Base-by-base conservation (phyloP, 1,140 invertebrate genomes). In the Danaus melanippus region DNA sequence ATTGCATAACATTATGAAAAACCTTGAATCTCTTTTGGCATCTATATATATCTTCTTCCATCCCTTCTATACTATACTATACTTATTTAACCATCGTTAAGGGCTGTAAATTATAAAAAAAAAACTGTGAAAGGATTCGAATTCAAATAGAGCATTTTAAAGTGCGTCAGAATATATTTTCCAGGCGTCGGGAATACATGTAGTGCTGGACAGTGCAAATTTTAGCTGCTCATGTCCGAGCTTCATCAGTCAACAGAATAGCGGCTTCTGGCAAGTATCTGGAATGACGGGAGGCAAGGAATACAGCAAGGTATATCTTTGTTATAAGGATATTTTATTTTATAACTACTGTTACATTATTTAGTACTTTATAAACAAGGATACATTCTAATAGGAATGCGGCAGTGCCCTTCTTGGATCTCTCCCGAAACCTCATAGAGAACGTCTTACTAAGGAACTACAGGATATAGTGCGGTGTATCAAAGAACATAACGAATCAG, bases 211-310 rank as follows among this genome's bases (percentile, higher is more conserved):
- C 51, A 84, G 75, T 12, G 54, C 62, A 1, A 60, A 67, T 17
- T 4, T 67, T 0, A 63, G 66, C 1, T 87, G 84, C 55, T 80
- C 82, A 5, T 88, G 86, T 46, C 84, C 84, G 0, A 42, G 66
- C 0, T 50, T 61, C 12, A 62, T 61, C 8, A 69, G 69, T n/a
- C 68, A 72, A 12, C 60, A 84, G 56, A 81, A 77, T 55, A 85
- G 72, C 59, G 79, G 83, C 7, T 54, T 82, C 6, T 88, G 86
- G 86, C 81, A 87, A 47, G 74, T 86, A 7, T 85, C 82, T 0
- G 86, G 79, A 0, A 58, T 85, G 0, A 61, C 79, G 7, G 81
- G 86, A 0, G 86, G 86, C 0, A 84, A 84, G 60, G 77, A 79
- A 46, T 64, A 72, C 8, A 76, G 78, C 46, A 86, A 84, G 76